A percentile compares a stretch with the other conserved stretches of the same genome.
Evolutionary conservation across 2,113 vertebrate genomes (phyloP).

Genomic region (Felis chaus): DNA sequence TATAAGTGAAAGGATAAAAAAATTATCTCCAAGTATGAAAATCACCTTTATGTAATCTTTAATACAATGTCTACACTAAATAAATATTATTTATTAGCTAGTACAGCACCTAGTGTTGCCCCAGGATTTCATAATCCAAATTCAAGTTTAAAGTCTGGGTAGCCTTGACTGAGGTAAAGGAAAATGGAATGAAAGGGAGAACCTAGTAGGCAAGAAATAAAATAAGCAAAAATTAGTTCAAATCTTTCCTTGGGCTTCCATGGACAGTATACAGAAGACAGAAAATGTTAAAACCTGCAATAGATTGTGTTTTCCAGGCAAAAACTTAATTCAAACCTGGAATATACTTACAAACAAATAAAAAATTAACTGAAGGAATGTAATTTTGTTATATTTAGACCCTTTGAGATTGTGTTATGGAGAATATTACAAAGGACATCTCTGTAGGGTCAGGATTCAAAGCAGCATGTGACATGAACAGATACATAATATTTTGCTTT

Average conservation of each 20-base stretch:
- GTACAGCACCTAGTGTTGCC: background rate
- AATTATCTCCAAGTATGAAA: background rate
- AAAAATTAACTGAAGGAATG: background rate
- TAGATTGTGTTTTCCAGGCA: background rate
- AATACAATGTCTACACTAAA: background rate
- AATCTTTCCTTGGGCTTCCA: background rate
- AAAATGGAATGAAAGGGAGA: background rate
- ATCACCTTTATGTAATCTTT: background rate
- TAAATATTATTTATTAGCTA: background rate
- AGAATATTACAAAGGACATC: background rate
- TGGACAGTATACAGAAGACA: background rate
- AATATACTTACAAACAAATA: background rate
- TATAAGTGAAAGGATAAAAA: background rate
- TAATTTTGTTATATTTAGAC: background rate
- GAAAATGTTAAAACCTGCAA: constrained; percentile 5
- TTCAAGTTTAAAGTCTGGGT: background rate
- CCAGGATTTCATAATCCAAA: background rate
- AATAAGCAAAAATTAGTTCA: background rate
- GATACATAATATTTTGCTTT: background rate
- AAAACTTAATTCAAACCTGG: background rate
- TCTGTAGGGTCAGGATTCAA: background rate
- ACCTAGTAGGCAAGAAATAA: background rate
- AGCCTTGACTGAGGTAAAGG: background rate
- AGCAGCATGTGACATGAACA: background rate
- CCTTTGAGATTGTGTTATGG: background rate